phyloP scores from a whole-genome alignment of 2,888 invertebrate genomes.

The Acanthosepion lycidas region DNA sequence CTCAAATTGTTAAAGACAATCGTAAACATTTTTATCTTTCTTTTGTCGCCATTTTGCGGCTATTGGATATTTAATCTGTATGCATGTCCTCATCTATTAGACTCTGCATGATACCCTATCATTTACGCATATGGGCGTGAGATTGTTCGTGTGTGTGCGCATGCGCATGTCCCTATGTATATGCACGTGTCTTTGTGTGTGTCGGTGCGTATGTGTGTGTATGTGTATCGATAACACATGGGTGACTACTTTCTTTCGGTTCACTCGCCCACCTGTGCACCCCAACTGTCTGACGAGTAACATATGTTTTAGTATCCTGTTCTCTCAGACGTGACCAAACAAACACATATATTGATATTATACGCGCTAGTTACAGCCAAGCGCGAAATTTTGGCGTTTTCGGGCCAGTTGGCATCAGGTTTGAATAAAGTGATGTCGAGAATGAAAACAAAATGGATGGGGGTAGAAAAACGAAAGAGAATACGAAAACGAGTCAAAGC shows the following conservation, averaged over 20 bases:
- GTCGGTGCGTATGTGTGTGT: background rate
- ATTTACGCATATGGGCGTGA: background rate
- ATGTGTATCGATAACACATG: background rate
- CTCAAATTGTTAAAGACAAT: background rate
- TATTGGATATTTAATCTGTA: background rate
- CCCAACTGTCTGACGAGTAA: background rate
- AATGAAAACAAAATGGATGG: background rate
- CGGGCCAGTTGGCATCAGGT: conserved; percentile 33
- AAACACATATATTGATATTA: conserved; percentile 33
- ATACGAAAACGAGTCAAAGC: background rate
- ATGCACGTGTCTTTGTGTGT: background rate
- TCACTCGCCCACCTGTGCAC: background rate
- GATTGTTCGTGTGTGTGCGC: background rate
- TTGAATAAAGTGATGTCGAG: background rate
- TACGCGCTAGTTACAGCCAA: conserved; percentile 22
- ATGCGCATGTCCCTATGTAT: background rate
- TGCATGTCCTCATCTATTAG: background rate
- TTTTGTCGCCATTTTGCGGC: background rate
- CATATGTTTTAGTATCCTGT: background rate
- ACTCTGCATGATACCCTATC: background rate
- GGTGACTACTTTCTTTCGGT: background rate
- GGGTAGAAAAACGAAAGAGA: background rate
- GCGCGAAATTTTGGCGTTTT: conserved; percentile 33
- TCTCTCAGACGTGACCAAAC: conserved; percentile 21
- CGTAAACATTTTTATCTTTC: background rate